Base-by-base conservation (phyloP, 92 coral and sea anemone genomes). In the Porites divaricata region DNA sequence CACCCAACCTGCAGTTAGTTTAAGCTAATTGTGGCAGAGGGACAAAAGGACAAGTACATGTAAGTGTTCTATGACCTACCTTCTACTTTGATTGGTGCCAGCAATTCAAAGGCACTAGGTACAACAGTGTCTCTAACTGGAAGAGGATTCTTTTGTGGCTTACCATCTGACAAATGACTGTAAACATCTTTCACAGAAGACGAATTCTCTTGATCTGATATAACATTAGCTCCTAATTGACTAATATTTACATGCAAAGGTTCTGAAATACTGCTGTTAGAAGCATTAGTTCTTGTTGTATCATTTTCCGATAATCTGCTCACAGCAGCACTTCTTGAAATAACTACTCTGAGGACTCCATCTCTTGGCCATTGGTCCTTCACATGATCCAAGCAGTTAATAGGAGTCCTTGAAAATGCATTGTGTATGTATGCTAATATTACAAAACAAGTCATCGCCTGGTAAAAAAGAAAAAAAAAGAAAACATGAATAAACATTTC, bases 361-460 rank as follows among this genome's bases (percentile, higher is more conserved):
- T 96, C 98, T 72, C 99, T 85, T 41, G 99, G 99, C 99, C 99
- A 96, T 2, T 94, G 87, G 71, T 95, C 87, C 87, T 96, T 95
- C 7, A 94, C 91, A 70, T 91, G 91, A 69, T 96, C 99, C 82
- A 96, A 80, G 62, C 99, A 96, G 86, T 92, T 89, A 81, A 96
- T 96, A 28, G 99, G 98, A 63, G 98, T 87, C 74, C 98, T 91
- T 74, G 99, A 95, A 83, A 96, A 96, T 24, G 98, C 95, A 75
- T 95, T 95, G 76, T 96, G 99, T 67, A 96, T 96, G 69, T 96
- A 96, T 8, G 95, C 96, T 84, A 96, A 87, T 70, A 96, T 92
- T 69, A 93, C 87, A 84, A 96, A 96, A 59, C 95, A 92, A 51
- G 91, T 91, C 67, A 96, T 80, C 63, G 98, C 99, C 99, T 96